Evolutionary conservation across 2,888 invertebrate species (phyloP).

Genomic region (Chironomus tentans): DNA sequence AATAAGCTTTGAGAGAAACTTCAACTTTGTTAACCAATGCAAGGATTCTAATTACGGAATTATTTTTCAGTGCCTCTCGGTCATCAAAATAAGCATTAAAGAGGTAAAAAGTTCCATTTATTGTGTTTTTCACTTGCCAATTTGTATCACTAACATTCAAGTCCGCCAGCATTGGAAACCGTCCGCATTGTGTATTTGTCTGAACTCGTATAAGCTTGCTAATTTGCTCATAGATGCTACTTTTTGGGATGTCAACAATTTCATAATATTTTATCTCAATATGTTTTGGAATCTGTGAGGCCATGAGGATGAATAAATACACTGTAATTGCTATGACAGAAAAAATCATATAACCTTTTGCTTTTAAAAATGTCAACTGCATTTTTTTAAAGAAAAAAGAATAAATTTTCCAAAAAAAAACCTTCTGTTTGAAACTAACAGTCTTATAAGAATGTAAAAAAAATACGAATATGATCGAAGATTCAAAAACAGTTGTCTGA

Average conservation of each 20-base stretch:
- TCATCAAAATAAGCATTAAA: conserved; percentile 7
- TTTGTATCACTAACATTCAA: neutral
- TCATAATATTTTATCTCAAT: no score
- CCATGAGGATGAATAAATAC: no score
- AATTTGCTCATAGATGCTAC: neutral
- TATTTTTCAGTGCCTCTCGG: neutral
- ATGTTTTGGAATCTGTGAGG: no score
- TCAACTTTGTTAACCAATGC: neutral
- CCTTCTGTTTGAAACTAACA: no score
- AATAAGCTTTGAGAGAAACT: neutral
- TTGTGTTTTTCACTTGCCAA: neutral
- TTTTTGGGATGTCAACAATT: neutral
- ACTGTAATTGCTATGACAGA: no score
- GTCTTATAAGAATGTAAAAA: no score
- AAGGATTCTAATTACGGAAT: neutral
- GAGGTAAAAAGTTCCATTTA: conserved; percentile 3
- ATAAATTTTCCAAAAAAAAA: no score
- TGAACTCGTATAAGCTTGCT: neutral
- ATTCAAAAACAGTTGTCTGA: no score
- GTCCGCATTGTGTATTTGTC: neutral
- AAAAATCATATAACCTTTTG: no score
- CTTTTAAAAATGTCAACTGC: no score
- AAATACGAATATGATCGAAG: no score
- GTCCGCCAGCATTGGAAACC: neutral
- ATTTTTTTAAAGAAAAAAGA: no score